Conservation (phyloP, 2,113 vertebrate species). For the Saguinus midas region DNA sequence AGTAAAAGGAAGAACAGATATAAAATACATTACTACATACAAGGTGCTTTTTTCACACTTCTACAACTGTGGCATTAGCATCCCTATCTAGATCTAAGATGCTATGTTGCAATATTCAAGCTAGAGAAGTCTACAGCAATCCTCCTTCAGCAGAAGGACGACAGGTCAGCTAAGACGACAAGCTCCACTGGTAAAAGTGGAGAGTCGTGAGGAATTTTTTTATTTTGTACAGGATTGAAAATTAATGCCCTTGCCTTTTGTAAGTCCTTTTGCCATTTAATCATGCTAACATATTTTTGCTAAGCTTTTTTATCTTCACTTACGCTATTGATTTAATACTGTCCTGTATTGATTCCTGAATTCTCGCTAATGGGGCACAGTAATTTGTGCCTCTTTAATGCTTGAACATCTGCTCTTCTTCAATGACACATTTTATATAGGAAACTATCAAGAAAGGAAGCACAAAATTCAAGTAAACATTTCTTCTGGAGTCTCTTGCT, state of each 20-base stretch:
- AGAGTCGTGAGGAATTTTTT: conserved; percentile 50
- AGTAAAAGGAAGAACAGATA: conserved; percentile 80
- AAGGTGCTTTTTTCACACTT: conserved; percentile 82
- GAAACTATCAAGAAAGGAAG: conserved; percentile 57
- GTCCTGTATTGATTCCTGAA: conserved; percentile 67
- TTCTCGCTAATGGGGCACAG: conserved; percentile 62
- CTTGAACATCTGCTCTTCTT: conserved; percentile 46
- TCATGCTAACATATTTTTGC: conserved; percentile 39
- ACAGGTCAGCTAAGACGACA: conserved; percentile 52
- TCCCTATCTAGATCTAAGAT: conserved; percentile 67
- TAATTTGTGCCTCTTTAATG: conserved; percentile 69
- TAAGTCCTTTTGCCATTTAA: conserved; percentile 57
- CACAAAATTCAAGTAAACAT: conserved; percentile 66
- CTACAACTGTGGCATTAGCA: conserved; percentile 51
- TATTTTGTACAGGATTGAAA: conserved; percentile 64
- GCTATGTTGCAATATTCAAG: conserved; percentile 49
- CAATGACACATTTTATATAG: conserved; percentile 51
- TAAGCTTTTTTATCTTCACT: conserved; percentile 46
- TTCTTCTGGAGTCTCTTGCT: conserved; percentile 40
- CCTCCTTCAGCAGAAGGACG: conserved; percentile 41
- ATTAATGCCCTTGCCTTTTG: conserved; percentile 65
- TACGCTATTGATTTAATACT: conserved; percentile 68
- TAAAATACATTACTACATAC: conserved; percentile 79
- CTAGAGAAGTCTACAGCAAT: conserved; percentile 37
- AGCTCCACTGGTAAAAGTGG: neutral